A percentile compares a stretch with the other conserved stretches of the same genome.
Conservation (phyloP, 2,113 vertebrate species). For the Athene cunicularia region DNA sequence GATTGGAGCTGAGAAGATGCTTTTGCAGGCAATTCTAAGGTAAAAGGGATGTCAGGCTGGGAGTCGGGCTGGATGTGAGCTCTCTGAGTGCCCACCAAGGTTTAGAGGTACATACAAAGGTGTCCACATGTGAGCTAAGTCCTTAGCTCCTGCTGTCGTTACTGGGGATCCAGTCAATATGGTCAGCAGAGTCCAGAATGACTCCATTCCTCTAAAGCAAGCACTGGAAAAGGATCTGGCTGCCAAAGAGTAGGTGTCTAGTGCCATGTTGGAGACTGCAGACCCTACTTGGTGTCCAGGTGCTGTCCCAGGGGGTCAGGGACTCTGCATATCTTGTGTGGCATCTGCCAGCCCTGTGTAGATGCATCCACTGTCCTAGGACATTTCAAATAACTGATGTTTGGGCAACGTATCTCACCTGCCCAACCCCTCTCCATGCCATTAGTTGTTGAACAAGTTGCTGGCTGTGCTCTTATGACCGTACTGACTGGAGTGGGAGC, state of each 20-base stretch:
- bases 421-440: not conserved
- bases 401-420: not conserved
- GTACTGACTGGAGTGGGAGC: not conserved
- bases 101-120: not conserved
- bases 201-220: not conserved
- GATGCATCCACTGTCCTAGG: not conserved
- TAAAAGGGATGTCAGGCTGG: not conserved
- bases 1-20: not conserved
- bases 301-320: too few relatives aligned
- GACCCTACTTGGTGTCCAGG: not conserved
- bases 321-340: not conserved
- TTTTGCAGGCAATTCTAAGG: not conserved
- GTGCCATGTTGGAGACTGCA: not conserved
- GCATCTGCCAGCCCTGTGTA: not conserved
- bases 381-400: not conserved
- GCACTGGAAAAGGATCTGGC: not conserved
- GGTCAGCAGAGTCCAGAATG: not conserved
- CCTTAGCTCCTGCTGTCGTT: not conserved
- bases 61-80: not conserved
- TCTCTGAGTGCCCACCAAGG: not conserved
- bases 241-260: not conserved
- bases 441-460: not conserved
- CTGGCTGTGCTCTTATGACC: not conserved
- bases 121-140: not conserved
- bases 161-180: not conserved